phyloP scores from a whole-genome alignment of 2,888 invertebrate species.

The Drosophila phalerata region DNA sequence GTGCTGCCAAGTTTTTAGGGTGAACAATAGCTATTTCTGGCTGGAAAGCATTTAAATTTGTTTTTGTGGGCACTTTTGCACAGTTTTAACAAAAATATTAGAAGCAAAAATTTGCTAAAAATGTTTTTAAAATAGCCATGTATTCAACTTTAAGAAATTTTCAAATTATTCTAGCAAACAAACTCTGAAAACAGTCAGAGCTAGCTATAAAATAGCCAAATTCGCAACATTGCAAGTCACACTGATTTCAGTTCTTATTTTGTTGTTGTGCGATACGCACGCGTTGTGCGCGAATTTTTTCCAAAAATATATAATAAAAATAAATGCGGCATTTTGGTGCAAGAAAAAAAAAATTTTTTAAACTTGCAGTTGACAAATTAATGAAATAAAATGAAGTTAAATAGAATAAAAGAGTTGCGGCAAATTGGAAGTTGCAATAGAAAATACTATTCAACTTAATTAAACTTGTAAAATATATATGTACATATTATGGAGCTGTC shows the following conservation, averaged over 20 bases:
- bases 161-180: no score
- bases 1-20: no score
- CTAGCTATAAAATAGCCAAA: no score
- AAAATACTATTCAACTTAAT: conserved; percentile 4
- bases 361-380: neutral
- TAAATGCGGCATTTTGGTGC: conserved; percentile 50
- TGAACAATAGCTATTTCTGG: no score
- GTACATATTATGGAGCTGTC: conserved; percentile 3
- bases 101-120: no score
- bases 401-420: neutral
- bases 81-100: no score
- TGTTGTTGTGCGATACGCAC: conserved; percentile 42
- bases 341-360: conserved; percentile 7
- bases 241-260: conserved; percentile 37
- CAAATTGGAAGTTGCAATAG: neutral
- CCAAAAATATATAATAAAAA: conserved; percentile 14
- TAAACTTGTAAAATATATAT: conserved; percentile 1
- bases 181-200: no score
- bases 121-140: no score
- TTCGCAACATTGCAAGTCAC: conserved; percentile 14
- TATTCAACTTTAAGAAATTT: no score
- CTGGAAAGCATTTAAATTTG: no score
- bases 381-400: conserved; percentile 6
- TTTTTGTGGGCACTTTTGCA: no score
- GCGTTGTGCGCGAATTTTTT: conserved; percentile 23